Conservation (phyloP, 1,140 invertebrate species). For the Sarcophaga bullata region DNA sequence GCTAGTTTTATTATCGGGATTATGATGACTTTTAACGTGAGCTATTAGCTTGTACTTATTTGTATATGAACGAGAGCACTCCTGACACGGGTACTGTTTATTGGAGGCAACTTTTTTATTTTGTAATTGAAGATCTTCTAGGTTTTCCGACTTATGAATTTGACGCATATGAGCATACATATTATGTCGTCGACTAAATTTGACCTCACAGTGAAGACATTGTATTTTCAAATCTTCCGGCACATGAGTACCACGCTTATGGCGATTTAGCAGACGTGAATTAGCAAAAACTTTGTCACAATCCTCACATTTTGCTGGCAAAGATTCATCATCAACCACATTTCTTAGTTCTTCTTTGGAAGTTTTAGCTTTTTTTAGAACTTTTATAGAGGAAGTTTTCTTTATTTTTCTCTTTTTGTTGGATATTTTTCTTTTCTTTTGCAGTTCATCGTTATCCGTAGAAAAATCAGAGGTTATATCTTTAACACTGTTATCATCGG, state of each 20-base stretch:
- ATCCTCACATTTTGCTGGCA: slow-evolving; percentile 10
- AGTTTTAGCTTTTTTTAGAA: neutral
- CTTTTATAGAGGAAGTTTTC: neutral
- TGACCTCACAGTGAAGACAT: slow-evolving; percentile 19
- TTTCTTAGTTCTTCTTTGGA: neutral
- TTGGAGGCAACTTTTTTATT: neutral
- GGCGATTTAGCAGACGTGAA: slow-evolving; percentile 22
- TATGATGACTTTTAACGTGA: slow-evolving; percentile 12
- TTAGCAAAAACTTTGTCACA: slow-evolving; percentile 24
- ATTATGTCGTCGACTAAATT: slow-evolving; percentile 28
- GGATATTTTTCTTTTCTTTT: neutral
- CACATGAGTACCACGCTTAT: neutral
- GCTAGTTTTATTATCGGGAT: neutral
- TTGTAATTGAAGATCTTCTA: slow-evolving; percentile 26
- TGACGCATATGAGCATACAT: slow-evolving; percentile 29
- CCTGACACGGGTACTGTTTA: slow-evolving; percentile 13
- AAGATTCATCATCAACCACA: neutral
- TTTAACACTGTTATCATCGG: neutral
- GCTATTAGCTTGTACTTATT: slow-evolving; percentile 31
- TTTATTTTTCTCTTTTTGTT: neutral
- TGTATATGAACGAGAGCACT: slow-evolving; percentile 1
- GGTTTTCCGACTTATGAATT: slow-evolving; percentile 9
- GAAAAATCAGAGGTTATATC: neutral
- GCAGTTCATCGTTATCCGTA: neutral
- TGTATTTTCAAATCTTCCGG: slow-evolving; percentile 30